Evolutionary conservation across 1,140 invertebrate species (phyloP).

Genomic region (Mycetomoellerius zeteki): DNA sequence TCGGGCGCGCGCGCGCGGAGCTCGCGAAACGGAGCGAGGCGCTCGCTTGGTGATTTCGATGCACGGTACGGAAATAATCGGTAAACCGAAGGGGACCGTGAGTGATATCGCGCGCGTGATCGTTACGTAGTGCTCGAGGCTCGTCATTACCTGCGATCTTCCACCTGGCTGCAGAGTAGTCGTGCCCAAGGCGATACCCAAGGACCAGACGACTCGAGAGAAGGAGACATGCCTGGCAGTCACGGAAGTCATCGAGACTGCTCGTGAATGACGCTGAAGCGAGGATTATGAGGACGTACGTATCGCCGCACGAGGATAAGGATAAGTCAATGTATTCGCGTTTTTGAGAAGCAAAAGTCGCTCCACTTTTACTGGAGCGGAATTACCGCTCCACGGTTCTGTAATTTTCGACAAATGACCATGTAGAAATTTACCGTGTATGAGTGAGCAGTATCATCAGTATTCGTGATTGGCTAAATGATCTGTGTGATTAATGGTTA

Average conservation of each 20-base stretch:
- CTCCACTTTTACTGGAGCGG: constrained; percentile 55
- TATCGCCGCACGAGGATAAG: constrained; percentile 50
- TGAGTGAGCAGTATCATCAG: background rate
- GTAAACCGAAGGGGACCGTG: constrained; percentile 32
- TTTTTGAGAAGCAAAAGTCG: constrained; percentile 11
- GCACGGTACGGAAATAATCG: constrained; percentile 56
- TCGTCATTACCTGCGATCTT: constrained; percentile 1
- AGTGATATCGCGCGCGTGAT: constrained; percentile 5
- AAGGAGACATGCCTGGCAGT: constrained; percentile 40
- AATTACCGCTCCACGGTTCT: background rate
- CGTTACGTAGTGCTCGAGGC: constrained; percentile 34
- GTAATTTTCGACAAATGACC: background rate
- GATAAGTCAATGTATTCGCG: constrained; percentile 9
- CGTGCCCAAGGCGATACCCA: constrained; percentile 1
- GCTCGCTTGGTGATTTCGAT: constrained; percentile 71
- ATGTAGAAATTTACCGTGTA: constrained; percentile 1
- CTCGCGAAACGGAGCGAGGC: constrained; percentile 27
- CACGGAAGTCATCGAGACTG: constrained; percentile 40
- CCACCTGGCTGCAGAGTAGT: background rate
- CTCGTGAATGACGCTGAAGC: constrained; percentile 51
- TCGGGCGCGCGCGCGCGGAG: background rate
- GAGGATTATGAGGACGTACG: constrained; percentile 71
- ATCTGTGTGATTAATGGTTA: background rate
- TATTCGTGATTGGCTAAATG: background rate
- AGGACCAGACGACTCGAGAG: constrained; percentile 4